A percentile compares a stretch with the other conserved stretches of the same genome.
Evolutionary conservation across 2,888 invertebrate species (phyloP).

Genomic region (Polydrusus pterygomalis): DNA sequence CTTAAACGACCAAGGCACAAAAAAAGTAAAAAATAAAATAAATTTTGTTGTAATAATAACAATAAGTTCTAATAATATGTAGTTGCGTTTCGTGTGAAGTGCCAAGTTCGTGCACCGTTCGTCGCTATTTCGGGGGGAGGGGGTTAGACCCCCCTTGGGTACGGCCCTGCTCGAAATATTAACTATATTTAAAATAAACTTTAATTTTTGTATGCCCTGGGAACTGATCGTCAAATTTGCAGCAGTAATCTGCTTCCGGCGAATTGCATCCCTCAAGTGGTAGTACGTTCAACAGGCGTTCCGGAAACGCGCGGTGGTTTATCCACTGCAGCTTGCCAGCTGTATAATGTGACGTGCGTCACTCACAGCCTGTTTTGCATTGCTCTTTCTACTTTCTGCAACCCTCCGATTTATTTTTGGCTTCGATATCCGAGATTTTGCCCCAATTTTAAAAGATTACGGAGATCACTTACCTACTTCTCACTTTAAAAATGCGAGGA

Average conservation of each 20-base stretch:
- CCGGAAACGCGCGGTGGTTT: conserved; percentile 67
- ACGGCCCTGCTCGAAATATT: no score
- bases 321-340: conserved; percentile 59
- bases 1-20: no score
- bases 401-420: conserved; percentile 49
- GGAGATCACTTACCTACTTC: conserved; percentile 29
- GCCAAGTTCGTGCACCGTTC: no score
- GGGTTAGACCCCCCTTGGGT: no score
- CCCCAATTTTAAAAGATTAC: conserved; percentile 40
- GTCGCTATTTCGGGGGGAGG: no score
- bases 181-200: no score
- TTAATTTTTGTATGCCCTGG: neutral
- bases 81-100: no score
- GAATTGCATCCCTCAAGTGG: conserved; percentile 45
- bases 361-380: conserved; percentile 45
- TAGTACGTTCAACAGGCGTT: conserved; percentile 50
- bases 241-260: conserved; percentile 41
- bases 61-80: no score
- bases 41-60: no score
- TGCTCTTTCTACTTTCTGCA: conserved; percentile 42
- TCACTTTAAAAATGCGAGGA: no score
- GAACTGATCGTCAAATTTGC: conserved; percentile 39
- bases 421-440: conserved; percentile 44
- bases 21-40: no score
- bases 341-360: conserved; percentile 53